Conservation (phyloP, 2,797 vertebrate genomes). For the Girardinus metallicus region DNA sequence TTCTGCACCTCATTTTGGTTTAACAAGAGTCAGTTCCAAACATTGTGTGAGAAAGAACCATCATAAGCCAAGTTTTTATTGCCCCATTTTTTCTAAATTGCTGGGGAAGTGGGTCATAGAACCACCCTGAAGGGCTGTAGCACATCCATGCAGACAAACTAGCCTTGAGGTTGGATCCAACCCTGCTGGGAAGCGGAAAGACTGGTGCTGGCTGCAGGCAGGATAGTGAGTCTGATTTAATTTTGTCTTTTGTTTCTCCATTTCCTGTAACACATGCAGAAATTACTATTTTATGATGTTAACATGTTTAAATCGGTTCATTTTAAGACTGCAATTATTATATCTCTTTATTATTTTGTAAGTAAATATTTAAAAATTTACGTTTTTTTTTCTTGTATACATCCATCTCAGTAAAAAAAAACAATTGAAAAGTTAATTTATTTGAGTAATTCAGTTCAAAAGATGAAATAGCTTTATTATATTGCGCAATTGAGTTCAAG, state of each 20-base stretch:
- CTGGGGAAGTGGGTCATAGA: constrained; percentile 65
- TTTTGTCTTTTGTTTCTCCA: constrained; percentile 34
- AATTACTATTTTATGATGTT: constrained; percentile 13
- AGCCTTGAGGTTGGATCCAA: constrained; percentile 49
- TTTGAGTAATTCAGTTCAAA: neutral
- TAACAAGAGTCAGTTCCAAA: constrained; percentile 53
- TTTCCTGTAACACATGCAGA: constrained; percentile 33
- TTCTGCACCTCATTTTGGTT: constrained; percentile 45
- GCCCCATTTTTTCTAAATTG: constrained; percentile 18
- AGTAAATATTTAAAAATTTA: neutral
- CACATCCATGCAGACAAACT: constrained; percentile 43
- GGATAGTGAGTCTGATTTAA: constrained; percentile 35
- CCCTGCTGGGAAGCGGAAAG: constrained; percentile 50
- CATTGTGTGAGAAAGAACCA: constrained; percentile 31
- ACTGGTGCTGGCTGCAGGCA: constrained; percentile 39
- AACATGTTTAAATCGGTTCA: constrained; percentile 10
- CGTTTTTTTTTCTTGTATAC: neutral
- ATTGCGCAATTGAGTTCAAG: neutral
- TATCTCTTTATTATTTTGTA: constrained; percentile 5
- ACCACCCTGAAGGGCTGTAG: constrained; percentile 52
- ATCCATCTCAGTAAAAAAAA: neutral
- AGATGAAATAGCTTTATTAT: neutral
- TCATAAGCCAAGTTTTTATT: constrained; percentile 43
- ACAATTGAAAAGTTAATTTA: neutral
- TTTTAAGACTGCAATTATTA: neutral